These are phyloP conservation scores for Girardia tigrina DNA, from an alignment of 2,888 invertebrate genomes.

Conservation along the genomic window DNA sequence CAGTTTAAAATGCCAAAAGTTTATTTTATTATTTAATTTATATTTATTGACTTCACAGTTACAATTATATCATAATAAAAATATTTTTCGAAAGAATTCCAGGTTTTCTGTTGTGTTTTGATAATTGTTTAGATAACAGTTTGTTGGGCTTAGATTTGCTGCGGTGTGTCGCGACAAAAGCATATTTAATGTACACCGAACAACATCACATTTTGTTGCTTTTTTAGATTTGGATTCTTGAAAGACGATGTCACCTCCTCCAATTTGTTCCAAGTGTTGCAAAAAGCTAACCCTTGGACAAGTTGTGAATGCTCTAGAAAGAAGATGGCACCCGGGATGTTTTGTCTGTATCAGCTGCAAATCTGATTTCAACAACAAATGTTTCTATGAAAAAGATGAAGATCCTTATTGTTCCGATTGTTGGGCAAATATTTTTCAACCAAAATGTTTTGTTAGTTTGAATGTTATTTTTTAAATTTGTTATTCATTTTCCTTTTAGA, in stretches of 20 bases:
- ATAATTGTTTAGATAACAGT: too few species aligned
- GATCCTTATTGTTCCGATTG: slow-evolving; percentile 27
- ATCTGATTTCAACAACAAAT: slow-evolving; percentile 16
- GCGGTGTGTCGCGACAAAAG: too few species aligned
- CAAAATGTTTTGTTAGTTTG: slow-evolving; percentile 23
- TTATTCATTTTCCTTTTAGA: neutral
- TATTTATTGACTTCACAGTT: too few species aligned
- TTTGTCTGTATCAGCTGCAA: slow-evolving; percentile 63
- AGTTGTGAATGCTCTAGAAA: slow-evolving; percentile 82
- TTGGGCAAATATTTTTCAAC: slow-evolving; percentile 27
- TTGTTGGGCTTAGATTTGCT: too few species aligned
- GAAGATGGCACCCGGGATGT: slow-evolving; percentile 86
- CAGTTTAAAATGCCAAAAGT: too few species aligned
- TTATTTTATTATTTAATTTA: too few species aligned
- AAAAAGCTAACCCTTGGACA: slow-evolving; percentile 77
- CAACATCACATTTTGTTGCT: too few species aligned
- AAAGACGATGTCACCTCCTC: neutral
- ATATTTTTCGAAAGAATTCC: too few species aligned
- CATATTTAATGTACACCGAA: too few species aligned
- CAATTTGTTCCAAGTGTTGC: slow-evolving; percentile 70
- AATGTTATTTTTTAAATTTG: neutral
- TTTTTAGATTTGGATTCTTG: too few species aligned
- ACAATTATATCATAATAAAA: too few species aligned
- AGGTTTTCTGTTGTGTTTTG: too few species aligned
- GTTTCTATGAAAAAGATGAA: slow-evolving; percentile 29